These are phyloP conservation scores for Strongylocentrotus purpuratus DNA, from an alignment of 35 echinoderm and acorn worm species.

Conservation along the genomic window DNA sequence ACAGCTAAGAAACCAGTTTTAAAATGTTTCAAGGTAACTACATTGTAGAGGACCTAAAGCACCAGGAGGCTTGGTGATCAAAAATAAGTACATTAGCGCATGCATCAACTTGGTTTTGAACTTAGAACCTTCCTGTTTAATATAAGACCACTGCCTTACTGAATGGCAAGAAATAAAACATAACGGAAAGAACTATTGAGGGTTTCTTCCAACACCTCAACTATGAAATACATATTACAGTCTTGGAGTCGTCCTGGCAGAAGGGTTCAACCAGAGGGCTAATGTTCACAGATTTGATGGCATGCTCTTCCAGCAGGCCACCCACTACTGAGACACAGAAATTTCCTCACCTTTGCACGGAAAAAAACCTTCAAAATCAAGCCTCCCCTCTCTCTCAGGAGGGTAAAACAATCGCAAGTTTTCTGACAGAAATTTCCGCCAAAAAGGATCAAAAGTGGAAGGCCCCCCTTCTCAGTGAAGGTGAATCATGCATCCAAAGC, in stretches of 20 bases:
- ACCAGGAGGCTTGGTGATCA: neutral
- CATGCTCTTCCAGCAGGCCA: neutral
- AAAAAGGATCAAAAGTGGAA: neutral
- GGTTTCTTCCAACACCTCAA: neutral
- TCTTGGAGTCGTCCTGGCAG: neutral
- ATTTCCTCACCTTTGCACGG: neutral
- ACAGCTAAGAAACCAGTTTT: too few relatives aligned
- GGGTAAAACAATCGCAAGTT: neutral
- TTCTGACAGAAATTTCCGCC: neutral
- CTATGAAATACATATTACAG: neutral
- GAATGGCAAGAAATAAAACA: neutral
- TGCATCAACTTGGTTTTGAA: too few relatives aligned
- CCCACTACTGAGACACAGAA: neutral
- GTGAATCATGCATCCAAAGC: neutral
- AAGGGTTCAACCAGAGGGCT: neutral
- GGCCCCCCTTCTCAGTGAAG: neutral
- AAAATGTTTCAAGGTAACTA: too few relatives aligned
- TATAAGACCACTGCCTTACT: neutral
- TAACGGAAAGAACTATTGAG: neutral
- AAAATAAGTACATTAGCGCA: too few relatives aligned
- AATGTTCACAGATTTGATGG: neutral
- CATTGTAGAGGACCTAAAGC: neutral
- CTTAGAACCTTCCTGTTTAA: too few relatives aligned
- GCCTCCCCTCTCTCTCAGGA: neutral
- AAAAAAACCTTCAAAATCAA: neutral